Evolutionary conservation across 2,113 vertebrate genomes (phyloP), one percentile per base, ranked within the genome.

Genomic region (Pseudorectes ferrugineus): DNA sequence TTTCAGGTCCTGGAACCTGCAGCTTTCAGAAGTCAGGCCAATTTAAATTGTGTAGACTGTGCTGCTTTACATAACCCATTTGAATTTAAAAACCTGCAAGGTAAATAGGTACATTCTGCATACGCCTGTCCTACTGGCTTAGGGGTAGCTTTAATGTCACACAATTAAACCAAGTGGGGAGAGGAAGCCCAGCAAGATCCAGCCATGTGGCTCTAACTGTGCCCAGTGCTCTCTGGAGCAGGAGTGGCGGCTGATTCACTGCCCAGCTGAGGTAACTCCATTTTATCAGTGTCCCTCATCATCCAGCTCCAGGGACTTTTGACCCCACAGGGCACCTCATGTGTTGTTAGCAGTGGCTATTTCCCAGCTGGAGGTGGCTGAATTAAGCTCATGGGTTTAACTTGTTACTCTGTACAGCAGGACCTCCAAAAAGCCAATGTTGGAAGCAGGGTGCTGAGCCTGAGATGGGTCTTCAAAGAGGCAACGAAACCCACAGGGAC

Each of bases 21-120:
- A 91, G 89, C 76, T 93, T 85, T 94, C 88, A 95, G 93, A 96
- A 95, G 89, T 88, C 85, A 70, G 95, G 90, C 88, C 88, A 96
- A 94, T 96, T 93, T 96, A 96, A 96, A 96, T 58, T 74, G 92
- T 96, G 82, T 95, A 91, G 85, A 91, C 95, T 93, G 91, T 77
- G 83, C 92, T 96, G 91, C 86, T 97, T 96, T 97, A 96, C 93
- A 96, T 93, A 92, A 74, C 58, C 80, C 43, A 45, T 93, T 92
- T 94, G 90, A 95, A 94, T 97, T 93, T 73, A 66, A 88, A 94
- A 91, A 68, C 83, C 81, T 91, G 85, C 73, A 73, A 93, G 92
- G 88, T 94, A 97, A 96, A 97, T 94, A 94, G 84, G 83, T 65
- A 78, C 65, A 57, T 86, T 90, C 68, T 92, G 90, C 85, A 57